These are phyloP conservation scores for Drosophila funebris DNA, from an alignment of 1,140 invertebrate genomes.

Conservation along the genomic window DNA sequence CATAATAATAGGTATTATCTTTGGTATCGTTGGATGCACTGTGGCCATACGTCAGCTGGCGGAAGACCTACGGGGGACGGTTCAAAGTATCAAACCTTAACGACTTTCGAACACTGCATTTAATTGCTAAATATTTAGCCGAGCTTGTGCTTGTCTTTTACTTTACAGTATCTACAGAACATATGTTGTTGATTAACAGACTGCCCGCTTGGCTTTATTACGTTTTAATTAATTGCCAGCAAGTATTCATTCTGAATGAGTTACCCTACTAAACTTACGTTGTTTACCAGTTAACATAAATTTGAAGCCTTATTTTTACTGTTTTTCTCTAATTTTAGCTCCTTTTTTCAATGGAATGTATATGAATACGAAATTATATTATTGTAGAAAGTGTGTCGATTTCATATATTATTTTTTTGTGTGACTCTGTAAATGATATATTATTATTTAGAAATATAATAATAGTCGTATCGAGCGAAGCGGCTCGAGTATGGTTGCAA, in stretches of 20 bases:
- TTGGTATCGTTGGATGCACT: slow-evolving; percentile 54
- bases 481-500: no score
- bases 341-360: no score
- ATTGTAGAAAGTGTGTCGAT: background rate
- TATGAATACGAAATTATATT: no score
- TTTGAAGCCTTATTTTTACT: background rate
- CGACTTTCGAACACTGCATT: slow-evolving; percentile 11
- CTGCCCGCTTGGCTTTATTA: slow-evolving; percentile 15
- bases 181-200: slow-evolving; percentile 4
- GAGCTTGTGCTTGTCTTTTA: slow-evolving; percentile 15
- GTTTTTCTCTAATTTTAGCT: background rate
- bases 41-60: slow-evolving; percentile 53
- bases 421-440: no score
- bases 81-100: slow-evolving; percentile 6
- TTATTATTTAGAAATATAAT: no score
- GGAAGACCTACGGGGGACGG: slow-evolving; percentile 40
- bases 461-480: no score
- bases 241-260: slow-evolving; percentile 51
- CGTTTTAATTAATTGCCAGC: slow-evolving; percentile 69
- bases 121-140: slow-evolving; percentile 45
- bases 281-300: slow-evolving; percentile 12
- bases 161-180: slow-evolving; percentile 13
- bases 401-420: no score
- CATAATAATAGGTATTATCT: slow-evolving; percentile 51
- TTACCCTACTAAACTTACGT: slow-evolving; percentile 34